These are phyloP conservation scores for Aleiodes leptofemur DNA, from an alignment of 2,888 invertebrate species.

Conservation along the genomic window DNA sequence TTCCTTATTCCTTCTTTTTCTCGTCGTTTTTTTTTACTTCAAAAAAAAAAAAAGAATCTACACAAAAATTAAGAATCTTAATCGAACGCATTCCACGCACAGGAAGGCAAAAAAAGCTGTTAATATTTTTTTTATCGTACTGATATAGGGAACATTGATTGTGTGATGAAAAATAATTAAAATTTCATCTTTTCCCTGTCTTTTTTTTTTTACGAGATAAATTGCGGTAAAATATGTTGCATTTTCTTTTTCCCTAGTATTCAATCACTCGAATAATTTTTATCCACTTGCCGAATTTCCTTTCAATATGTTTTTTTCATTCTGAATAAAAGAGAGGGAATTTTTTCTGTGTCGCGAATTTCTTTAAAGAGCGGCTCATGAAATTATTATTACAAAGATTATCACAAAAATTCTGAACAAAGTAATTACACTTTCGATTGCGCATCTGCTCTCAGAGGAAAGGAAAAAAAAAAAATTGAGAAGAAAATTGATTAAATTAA, in stretches of 20 bases:
- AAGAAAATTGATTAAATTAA: background rate
- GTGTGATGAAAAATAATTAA: constrained; percentile 26
- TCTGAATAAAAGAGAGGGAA: background rate
- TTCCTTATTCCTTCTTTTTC: constrained; percentile 1
- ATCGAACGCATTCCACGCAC: constrained; percentile 34
- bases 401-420: constrained; percentile 18
- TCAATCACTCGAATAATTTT: no score
- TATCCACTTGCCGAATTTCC: no score
- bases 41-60: constrained; percentile 15
- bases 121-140: constrained; percentile 13
- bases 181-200: constrained; percentile 9
- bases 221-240: no score
- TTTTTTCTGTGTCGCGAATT: background rate
- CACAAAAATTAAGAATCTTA: constrained; percentile 25
- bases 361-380: constrained; percentile 6
- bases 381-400: constrained; percentile 22
- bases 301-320: background rate
- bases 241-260: no score
- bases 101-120: constrained; percentile 22
- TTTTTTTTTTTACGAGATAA: constrained; percentile 2
- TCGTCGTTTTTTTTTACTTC: background rate
- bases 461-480: background rate
- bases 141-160: constrained; percentile 23
- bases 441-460: background rate
- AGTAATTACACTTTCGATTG: background rate